phyloP scores from a whole-genome alignment of 1,140 invertebrate species.

The Reticulitermes speratus region DNA sequence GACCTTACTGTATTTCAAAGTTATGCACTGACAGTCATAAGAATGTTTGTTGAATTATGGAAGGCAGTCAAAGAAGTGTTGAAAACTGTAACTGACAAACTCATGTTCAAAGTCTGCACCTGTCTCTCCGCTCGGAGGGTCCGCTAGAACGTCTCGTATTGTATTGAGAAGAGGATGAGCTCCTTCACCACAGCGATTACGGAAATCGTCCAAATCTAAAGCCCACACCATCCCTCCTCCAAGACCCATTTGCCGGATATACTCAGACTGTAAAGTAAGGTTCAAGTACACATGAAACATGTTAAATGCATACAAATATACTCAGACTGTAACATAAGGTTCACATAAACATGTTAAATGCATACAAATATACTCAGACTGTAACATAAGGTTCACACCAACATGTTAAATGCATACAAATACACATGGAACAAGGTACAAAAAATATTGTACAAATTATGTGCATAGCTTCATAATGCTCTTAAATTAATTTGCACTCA shows the following conservation, averaged over 20 bases:
- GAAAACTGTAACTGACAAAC: not conserved
- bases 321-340: conserved; percentile 52
- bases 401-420: not conserved
- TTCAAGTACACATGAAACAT: conserved; percentile 2
- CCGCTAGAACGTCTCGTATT: conserved; percentile 64
- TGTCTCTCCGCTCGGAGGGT: conserved; percentile 36
- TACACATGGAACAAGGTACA: not conserved
- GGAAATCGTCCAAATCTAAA: conserved; percentile 62
- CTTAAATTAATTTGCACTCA: too few species aligned
- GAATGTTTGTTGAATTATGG: too few species aligned
- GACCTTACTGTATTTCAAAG: too few species aligned
- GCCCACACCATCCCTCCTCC: conserved; percentile 92
- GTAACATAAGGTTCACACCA: conserved; percentile 27
- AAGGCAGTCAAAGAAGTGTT: too few species aligned
- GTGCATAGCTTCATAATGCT: too few species aligned
- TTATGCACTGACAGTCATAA: too few species aligned
- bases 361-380: conserved; percentile 51
- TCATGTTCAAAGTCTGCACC: not conserved
- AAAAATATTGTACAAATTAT: not conserved
- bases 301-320: conserved; percentile 39
- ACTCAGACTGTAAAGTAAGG: conserved; percentile 55
- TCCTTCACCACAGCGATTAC: conserved; percentile 66
- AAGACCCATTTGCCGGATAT: conserved; percentile 69
- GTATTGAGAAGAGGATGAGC: conserved; percentile 71
- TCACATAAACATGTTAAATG: not conserved